phyloP scores from a whole-genome alignment of 2,888 invertebrate species.

The Acanthosepion lycidas region DNA sequence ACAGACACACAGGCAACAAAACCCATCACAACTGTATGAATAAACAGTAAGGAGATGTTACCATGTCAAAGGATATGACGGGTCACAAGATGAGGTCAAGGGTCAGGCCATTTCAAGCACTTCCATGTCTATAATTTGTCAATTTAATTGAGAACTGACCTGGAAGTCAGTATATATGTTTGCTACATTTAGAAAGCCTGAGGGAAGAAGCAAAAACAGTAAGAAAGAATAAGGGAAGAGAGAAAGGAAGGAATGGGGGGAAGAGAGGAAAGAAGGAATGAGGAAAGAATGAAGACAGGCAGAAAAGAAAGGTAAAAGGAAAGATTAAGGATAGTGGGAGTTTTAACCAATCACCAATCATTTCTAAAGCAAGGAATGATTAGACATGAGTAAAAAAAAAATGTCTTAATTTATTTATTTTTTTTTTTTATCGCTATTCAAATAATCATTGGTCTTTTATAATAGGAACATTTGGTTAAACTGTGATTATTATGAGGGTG shows the following conservation, averaged over 20 bases:
- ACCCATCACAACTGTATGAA: neutral
- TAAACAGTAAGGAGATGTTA: neutral
- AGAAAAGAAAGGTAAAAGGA: neutral
- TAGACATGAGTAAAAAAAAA: no score
- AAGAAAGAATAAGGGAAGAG: neutral
- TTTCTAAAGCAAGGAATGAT: no score
- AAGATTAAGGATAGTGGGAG: neutral
- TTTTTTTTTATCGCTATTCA: no score
- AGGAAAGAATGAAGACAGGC: neutral
- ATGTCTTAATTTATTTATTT: no score
- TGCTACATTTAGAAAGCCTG: neutral
- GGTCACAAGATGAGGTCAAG: neutral
- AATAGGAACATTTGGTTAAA: no score
- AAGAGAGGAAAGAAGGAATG: neutral
- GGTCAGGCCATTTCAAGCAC: slow-evolving; percentile 4
- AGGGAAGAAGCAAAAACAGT: neutral
- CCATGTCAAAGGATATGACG: no score
- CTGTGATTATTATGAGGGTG: no score
- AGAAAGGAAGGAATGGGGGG: neutral
- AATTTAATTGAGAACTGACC: neutral
- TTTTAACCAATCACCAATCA: no score
- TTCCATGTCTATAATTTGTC: neutral
- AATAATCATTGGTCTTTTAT: no score
- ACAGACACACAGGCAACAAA: neutral
- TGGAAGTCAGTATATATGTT: neutral